These are phyloP conservation scores for Nemoura dubitans DNA, from an alignment of 2,888 invertebrate genomes.

Conservation along the genomic window DNA sequence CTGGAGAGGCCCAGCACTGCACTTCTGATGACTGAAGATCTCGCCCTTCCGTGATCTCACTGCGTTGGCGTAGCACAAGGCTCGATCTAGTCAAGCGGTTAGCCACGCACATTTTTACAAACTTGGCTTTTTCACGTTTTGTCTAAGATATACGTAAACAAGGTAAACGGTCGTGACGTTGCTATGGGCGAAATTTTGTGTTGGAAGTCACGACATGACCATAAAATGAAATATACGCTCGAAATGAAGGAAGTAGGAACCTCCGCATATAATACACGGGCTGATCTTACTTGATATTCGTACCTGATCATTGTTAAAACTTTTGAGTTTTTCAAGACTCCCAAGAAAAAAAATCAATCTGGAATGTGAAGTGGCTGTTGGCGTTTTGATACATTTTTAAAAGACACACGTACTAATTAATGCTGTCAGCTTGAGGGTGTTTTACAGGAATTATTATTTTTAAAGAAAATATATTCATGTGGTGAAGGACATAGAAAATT, in stretches of 20 bases:
- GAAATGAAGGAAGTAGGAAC: too few species aligned
- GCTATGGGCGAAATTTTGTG: not conserved
- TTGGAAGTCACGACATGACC: not conserved
- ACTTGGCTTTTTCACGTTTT: not conserved
- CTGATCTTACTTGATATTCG: too few species aligned
- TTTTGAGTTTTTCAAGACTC: too few species aligned
- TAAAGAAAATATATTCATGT: not conserved
- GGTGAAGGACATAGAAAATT: not conserved
- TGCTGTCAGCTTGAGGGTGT: not conserved
- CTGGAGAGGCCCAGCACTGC: not conserved
- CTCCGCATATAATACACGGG: too few species aligned
- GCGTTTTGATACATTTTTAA: too few species aligned
- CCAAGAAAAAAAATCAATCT: too few species aligned
- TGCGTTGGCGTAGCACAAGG: not conserved
- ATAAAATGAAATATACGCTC: too few species aligned
- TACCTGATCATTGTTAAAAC: too few species aligned
- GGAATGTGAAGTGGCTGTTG: too few species aligned
- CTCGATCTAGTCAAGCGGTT: not conserved
- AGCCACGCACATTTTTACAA: not conserved
- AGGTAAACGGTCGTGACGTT: not conserved
- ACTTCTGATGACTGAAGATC: constrained; percentile 9
- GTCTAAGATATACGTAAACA: not conserved
- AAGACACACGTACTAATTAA: too few species aligned
- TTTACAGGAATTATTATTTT: not conserved
- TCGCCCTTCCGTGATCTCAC: not conserved